Evolutionary conservation across 2,113 vertebrate genomes (phyloP).

Genomic region (Bostrychus sinensis): DNA sequence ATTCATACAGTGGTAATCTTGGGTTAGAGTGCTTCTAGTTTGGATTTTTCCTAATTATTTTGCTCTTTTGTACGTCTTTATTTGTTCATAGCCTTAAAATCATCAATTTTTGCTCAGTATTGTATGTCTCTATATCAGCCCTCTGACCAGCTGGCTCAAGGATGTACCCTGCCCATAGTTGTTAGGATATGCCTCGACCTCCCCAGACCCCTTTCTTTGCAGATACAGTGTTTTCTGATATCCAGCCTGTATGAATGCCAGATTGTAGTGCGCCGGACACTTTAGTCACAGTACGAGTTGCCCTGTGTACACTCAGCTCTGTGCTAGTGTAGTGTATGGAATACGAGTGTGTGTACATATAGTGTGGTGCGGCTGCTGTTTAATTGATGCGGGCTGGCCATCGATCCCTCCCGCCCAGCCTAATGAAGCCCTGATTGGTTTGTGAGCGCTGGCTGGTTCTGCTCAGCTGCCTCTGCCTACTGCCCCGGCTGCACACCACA

Average conservation of each 20-base stretch:
- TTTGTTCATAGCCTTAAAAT: no score
- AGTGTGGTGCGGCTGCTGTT: constrained; percentile 75
- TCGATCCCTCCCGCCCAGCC: constrained; percentile 84
- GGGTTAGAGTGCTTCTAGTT: no score
- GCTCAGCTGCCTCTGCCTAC: constrained; percentile 83
- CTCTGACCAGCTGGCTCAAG: no score
- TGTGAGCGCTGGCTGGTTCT: constrained; percentile 86
- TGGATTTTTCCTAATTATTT: no score
- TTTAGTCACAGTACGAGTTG: constrained; percentile 10
- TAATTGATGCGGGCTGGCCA: constrained; percentile 86
- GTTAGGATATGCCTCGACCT: no score
- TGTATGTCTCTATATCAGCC: no score
- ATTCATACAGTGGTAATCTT: no score
- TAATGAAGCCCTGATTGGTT: constrained; percentile 89
- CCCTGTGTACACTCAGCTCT: background rate
- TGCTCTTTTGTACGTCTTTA: no score
- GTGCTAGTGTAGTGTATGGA: constrained; percentile 45
- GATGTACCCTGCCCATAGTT: no score
- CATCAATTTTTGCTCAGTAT: no score
- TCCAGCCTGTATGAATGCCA: background rate
- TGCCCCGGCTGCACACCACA: constrained; percentile 73
- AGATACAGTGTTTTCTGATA: constrained; percentile 1
- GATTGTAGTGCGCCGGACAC: background rate
- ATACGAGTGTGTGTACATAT: constrained; percentile 42
- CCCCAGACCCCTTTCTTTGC: no score